Conservation (phyloP, 1,140 invertebrate species). For the Diabrotica virgifera region DNA sequence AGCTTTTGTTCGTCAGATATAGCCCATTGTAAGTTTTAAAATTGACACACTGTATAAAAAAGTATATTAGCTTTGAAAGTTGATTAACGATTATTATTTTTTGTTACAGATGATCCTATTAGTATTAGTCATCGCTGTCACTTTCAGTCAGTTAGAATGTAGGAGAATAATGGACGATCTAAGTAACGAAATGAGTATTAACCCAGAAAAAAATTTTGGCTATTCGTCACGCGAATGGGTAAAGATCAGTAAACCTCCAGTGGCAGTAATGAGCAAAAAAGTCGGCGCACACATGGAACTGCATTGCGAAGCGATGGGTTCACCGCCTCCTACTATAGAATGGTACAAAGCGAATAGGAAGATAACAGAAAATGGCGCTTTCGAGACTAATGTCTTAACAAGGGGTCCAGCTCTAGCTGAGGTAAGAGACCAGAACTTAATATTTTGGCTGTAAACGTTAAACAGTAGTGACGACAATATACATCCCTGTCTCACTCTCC, state of each 20-base stretch:
- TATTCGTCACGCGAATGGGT: slow-evolving; percentile 49
- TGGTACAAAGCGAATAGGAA: slow-evolving; percentile 64
- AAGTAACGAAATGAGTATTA: slow-evolving; percentile 32
- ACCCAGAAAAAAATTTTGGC: slow-evolving; percentile 13
- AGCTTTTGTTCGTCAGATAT: too few relatives aligned
- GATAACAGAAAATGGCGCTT: slow-evolving; percentile 53
- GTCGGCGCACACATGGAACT: slow-evolving; percentile 57
- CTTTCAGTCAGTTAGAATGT: slow-evolving; percentile 25
- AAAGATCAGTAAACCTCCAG: slow-evolving; percentile 51
- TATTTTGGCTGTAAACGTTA: too few relatives aligned
- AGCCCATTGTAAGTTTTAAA: too few relatives aligned
- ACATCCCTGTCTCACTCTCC: too few relatives aligned
- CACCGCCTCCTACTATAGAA: slow-evolving; percentile 64
- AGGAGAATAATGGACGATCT: slow-evolving; percentile 33
- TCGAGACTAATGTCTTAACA: slow-evolving; percentile 54
- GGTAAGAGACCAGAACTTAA: background rate
- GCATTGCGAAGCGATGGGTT: slow-evolving; percentile 64
- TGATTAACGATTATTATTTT: slow-evolving; percentile 7
- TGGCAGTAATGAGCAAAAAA: slow-evolving; percentile 44
- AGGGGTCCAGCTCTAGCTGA: slow-evolving; percentile 54
- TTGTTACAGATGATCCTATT: slow-evolving; percentile 37
- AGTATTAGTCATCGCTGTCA: slow-evolving; percentile 34
- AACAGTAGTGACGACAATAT: too few relatives aligned
- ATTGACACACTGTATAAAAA: too few relatives aligned
- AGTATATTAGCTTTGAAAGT: too few relatives aligned